Conservation (phyloP, 2,113 vertebrate genomes). For the Cercopithecus mona region DNA sequence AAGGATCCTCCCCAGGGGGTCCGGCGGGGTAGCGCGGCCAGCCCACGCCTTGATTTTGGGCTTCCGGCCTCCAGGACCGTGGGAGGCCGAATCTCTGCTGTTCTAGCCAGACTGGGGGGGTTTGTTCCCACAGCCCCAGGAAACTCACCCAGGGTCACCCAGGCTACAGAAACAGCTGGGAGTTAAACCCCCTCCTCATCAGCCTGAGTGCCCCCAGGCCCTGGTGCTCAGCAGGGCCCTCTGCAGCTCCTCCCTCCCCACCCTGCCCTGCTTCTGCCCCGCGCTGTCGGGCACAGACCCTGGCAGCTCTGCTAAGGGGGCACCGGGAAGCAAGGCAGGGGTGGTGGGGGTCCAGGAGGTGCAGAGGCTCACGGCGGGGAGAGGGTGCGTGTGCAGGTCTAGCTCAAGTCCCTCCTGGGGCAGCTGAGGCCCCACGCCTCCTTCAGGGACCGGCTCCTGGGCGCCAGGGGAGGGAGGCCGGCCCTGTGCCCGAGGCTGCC, state of each 20-base stretch:
- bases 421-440: fast-evolving
- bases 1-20: not conserved
- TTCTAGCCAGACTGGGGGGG: too few species aligned
- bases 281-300: not conserved
- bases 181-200: too few species aligned
- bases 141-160: not conserved
- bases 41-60: not conserved
- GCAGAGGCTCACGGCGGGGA: too few species aligned
- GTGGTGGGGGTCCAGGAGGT: fast-evolving
- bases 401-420: not conserved
- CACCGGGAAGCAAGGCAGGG: too few species aligned
- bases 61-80: not conserved
- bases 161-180: not conserved
- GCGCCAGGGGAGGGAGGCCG: not conserved
- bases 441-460: fast-evolving
- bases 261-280: not conserved
- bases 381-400: fast-evolving
- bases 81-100: not conserved
- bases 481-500: not conserved
- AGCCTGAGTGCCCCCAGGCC: not conserved
- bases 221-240: not conserved
- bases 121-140: not conserved
- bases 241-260: too few species aligned
- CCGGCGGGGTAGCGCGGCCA: fast-evolving
- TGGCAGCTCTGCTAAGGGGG: not conserved